Evolutionary conservation across 2,888 invertebrate genomes (phyloP), one percentile per base, ranked within the genome.

Genomic region (Philereme transversata): DNA sequence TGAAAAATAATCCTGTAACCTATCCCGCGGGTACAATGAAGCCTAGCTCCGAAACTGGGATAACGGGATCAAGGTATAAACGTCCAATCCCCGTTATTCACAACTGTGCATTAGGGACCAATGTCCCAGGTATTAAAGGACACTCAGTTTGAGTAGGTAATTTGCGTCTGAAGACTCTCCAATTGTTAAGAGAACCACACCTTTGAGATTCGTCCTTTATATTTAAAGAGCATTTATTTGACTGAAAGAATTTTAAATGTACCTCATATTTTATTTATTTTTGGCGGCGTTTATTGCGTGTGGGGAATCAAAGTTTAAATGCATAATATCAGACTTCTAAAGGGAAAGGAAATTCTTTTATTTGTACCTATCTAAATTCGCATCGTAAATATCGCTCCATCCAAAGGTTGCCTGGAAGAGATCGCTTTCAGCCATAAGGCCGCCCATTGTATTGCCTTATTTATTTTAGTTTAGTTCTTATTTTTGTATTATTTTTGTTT

Each of bases 1-100:
- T 36, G 40, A 52, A 64, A 56, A 38, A 51, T 62, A 64, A 73
- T 71, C 64, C 64, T 65, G 65, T 60, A 67, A 70, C 59, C 62
- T 57, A 61, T 76, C 79, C 76, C 76, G 35, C 35, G 76, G 75
- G 78, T 51, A 59, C 73, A 74, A 76, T 82, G 68, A 73, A 69
- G 65, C 73, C 68, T 70, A 68, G 72, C 71, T 70, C 68, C 59
- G 69, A 63, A 70, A 74, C 69, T 77, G 71, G 52, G 38, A 22
- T 50, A 40, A 9, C 67, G 69, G 75, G 78, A 76, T 81, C 77
- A 75, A 59, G 68, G 64, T 68, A 71, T 76, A 77, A 81, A 80
- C 69, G 72, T 47, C 70, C 63, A 57, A 76, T 71, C 65, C 68
- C 61, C 61, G 59, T 56, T 64, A 64, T 62, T 57, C 61, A 56